Evolutionary conservation across 2,113 vertebrate species (phyloP).

Genomic region (Xenopus laevis): DNA sequence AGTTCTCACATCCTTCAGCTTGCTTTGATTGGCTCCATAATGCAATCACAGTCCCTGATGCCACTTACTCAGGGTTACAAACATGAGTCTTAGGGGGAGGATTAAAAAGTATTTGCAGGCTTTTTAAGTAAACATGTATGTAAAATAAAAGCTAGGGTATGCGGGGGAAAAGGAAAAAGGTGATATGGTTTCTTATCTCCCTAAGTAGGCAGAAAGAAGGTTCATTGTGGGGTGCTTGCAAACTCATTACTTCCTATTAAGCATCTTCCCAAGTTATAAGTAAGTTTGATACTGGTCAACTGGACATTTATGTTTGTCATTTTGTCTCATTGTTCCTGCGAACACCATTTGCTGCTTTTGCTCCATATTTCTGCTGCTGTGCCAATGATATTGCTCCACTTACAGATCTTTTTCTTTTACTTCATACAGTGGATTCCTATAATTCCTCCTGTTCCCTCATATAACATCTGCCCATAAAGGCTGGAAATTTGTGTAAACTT

Average conservation of each 20-base stretch:
- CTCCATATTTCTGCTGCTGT: background rate
- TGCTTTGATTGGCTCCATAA: constrained; percentile 9
- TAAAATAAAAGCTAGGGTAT: constrained; percentile 2
- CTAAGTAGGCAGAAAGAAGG: background rate
- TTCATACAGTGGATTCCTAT: background rate
- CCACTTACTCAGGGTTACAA: background rate
- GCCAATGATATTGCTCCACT: background rate
- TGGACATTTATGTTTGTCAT: background rate
- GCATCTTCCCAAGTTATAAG: background rate
- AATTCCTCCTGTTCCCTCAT: background rate
- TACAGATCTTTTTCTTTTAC: background rate
- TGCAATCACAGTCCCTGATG: constrained; percentile 22
- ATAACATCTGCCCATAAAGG: background rate
- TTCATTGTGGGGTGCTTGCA: background rate
- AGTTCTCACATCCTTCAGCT: background rate
- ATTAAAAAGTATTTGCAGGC: background rate
- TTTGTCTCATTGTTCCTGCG: background rate
- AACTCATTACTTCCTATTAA: background rate
- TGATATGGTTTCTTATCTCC: no score
- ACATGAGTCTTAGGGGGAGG: constrained; percentile 6
- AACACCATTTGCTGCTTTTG: background rate
- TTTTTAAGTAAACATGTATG: constrained; percentile 32
- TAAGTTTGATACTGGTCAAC: background rate
- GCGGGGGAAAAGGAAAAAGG: no score
- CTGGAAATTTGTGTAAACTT: background rate